Conservation (phyloP, 2,113 vertebrate species). For the Proterorhinus semilunaris region DNA sequence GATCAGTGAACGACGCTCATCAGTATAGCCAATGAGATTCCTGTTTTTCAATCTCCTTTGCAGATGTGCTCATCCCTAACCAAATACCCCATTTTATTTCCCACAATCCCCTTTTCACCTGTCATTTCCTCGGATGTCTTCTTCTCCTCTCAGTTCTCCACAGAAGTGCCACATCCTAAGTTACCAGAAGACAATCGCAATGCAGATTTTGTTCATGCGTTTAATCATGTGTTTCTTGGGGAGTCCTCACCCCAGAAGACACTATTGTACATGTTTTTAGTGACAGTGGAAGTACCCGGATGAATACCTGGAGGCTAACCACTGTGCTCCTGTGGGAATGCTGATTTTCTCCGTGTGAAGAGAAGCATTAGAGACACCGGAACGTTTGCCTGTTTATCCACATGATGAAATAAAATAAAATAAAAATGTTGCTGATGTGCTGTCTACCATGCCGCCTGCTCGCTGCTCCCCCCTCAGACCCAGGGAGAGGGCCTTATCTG, state of each 20-base stretch:
- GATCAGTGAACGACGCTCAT: neutral
- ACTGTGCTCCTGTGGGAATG: too few species aligned
- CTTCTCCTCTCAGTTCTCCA: neutral
- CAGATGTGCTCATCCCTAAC: neutral
- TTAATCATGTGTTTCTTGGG: neutral
- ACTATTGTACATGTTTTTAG: too few species aligned
- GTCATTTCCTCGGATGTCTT: neutral
- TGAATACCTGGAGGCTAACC: too few species aligned
- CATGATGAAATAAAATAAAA: neutral
- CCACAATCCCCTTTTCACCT: neutral
- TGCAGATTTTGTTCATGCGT: neutral
- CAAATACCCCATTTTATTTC: neutral
- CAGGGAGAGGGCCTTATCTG: conserved; percentile 10
- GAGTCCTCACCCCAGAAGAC: too few species aligned
- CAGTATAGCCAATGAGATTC: neutral
- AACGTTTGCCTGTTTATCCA: too few species aligned
- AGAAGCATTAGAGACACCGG: too few species aligned
- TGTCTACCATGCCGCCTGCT: neutral
- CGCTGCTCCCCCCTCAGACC: neutral
- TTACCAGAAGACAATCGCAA: neutral
- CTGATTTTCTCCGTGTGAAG: too few species aligned
- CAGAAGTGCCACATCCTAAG: neutral
- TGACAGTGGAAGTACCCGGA: too few species aligned
- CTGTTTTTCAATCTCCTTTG: neutral
- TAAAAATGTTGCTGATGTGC: neutral